Base-by-base conservation (phyloP, 2,113 vertebrate species). In the Zosterops hypoxanthus region DNA sequence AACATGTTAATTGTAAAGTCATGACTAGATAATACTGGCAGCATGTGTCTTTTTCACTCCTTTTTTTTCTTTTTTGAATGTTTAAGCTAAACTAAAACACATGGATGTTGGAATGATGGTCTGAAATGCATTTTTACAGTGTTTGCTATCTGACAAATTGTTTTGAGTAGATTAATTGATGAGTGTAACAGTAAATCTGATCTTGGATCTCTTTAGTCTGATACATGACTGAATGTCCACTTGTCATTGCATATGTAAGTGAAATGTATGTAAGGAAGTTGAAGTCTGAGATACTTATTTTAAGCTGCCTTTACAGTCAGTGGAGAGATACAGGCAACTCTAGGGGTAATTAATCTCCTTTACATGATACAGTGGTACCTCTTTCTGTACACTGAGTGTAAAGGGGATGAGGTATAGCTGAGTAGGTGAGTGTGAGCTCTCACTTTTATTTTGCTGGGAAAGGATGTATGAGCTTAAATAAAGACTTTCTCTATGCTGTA, bases 1-100 rank as follows among this genome's bases (percentile, higher is more conserved):
- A 83, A 22, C 31, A 65, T 64, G 33, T 87, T 82, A 81, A 41
- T 68, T 90, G 36, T 76, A 29, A 86, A 90, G 50, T 73, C 59
- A 66, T 92, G 61, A 25, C 33, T 71, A 55, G 56, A 79, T 82
- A 90, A 80, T 72, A 71, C 31, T 82, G 75, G 49, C 65, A 92
- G 61, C 19, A 22, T 80, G 25, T 77, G n/a, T 52, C 26, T 84
- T 84, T 86, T 63, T 59, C 49, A 12, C 21, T 42, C 13, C 4
- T 69, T 77, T 79, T 24, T 49, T 47, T 19, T 8, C 6, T 65
- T 63, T 78, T 68, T 66, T 20, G 1, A 28, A 46, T 11, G 34
- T 77, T 92, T 89, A 52, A 57, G 53, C 59, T 95, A 84, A 95
- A 82, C 72, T 72, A 52, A 95, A 95, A 29, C 84, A 94, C 21